Evolutionary conservation across 2,797 vertebrate genomes (phyloP).

Genomic region (Adrianichthys oophorus): DNA sequence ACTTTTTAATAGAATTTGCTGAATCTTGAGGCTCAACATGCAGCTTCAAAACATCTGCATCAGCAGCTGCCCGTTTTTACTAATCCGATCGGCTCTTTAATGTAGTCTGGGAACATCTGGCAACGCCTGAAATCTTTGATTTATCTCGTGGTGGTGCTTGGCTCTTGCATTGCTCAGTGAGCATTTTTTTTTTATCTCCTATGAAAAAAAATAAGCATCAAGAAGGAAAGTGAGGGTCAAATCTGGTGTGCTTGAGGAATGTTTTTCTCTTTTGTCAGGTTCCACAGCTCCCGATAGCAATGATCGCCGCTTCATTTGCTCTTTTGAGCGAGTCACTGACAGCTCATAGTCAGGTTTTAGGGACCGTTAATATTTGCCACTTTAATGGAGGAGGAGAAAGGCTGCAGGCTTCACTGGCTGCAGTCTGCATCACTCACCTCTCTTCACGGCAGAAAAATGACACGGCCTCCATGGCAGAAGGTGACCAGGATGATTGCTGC

Average conservation of each 20-base stretch:
- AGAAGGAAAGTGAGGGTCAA: conserved; percentile 5
- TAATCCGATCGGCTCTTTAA: conserved; percentile 66
- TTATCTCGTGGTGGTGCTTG: conserved; percentile 62
- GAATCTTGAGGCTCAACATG: conserved; percentile 55
- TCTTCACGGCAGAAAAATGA: conserved; percentile 52
- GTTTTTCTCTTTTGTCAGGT: conserved; percentile 17
- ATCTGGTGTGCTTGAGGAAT: conserved; percentile 12
- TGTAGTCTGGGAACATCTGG: conserved; percentile 65
- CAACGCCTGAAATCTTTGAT: conserved; percentile 56
- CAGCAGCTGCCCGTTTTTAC: conserved; percentile 57
- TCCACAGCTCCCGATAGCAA: conserved; percentile 42
- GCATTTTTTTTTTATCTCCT: conserved; percentile 36
- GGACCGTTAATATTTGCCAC: conserved; percentile 54
- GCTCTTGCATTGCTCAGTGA: conserved; percentile 56
- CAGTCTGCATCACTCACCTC: conserved; percentile 38
- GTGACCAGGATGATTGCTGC: conserved; percentile 56
- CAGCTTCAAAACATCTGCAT: conserved; percentile 62
- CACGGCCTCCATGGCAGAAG: conserved; percentile 42
- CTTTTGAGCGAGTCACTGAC: conserved; percentile 47
- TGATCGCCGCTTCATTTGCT: conserved; percentile 53
- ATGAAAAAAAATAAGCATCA: conserved; percentile 29
- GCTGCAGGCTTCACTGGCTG: conserved; percentile 47
- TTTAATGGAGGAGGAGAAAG: conserved; percentile 39
- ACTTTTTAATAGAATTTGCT: conserved; percentile 73
- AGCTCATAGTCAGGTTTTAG: conserved; percentile 46